Percentiles rank a stretch among this genome's conserved stretches.
These are phyloP conservation scores for Euleptes europaea DNA, from an alignment of 2,113 vertebrate genomes.

Conservation along the genomic window DNA sequence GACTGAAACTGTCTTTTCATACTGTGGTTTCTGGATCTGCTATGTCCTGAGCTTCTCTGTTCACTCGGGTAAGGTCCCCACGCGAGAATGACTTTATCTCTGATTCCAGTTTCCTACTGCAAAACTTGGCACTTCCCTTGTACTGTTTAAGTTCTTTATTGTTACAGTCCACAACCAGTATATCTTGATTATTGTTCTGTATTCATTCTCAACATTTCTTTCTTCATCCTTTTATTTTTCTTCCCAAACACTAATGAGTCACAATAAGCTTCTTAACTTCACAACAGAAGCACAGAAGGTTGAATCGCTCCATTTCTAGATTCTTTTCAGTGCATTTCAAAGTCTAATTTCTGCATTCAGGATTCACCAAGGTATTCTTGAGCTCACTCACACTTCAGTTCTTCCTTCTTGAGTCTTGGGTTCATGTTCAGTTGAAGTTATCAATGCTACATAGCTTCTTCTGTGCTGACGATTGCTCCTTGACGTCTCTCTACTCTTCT, in stretches of 20 bases:
- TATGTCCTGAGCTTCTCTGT: background rate
- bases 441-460: background rate
- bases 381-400: background rate
- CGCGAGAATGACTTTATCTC: background rate
- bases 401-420: background rate
- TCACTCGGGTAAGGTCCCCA: background rate
- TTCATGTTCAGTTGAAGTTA: background rate
- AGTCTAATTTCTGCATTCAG: background rate
- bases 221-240: background rate
- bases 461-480: background rate
- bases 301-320: background rate
- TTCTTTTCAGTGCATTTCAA: background rate
- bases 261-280: conserved; percentile 3
- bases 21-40: background rate
- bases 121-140: background rate
- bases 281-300: background rate
- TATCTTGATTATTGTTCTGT: background rate
- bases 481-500: background rate
- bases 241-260: background rate
- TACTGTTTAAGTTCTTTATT: no score
- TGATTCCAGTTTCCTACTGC: background rate
- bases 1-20: background rate
- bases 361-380: background rate
- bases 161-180: no score
- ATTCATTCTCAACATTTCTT: background rate